Evolutionary conservation across 2,888 invertebrate species (phyloP).

Genomic region (Mycalesis mineus): DNA sequence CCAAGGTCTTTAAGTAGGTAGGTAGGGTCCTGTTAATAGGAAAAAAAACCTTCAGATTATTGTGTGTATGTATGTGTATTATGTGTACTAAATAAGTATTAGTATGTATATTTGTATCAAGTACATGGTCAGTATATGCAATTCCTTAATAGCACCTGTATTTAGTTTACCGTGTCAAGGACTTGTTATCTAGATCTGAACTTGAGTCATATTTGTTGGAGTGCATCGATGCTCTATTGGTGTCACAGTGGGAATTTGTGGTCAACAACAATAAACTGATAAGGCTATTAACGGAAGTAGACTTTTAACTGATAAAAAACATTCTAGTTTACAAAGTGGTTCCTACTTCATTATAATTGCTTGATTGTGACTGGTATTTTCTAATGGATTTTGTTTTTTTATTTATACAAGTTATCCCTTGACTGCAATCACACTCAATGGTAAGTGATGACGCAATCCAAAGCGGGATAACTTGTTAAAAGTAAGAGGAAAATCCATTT

Average conservation of each 20-base stretch:
- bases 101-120: neutral
- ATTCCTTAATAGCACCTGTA: conserved; percentile 22
- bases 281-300: conserved; percentile 6
- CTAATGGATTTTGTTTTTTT: neutral
- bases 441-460: too few relatives aligned
- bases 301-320: conserved; percentile 11
- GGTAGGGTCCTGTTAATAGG: too few relatives aligned
- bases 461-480: too few relatives aligned
- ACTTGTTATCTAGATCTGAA: conserved; percentile 23
- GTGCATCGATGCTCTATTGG: conserved; percentile 10
- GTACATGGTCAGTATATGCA: conserved; percentile 2
- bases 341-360: neutral
- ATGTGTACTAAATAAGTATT: neutral
- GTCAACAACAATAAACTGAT: conserved; percentile 22
- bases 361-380: neutral
- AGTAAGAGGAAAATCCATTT: too few relatives aligned
- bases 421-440: too few relatives aligned
- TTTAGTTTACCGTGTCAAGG: conserved; percentile 24
- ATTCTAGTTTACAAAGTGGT: neutral
- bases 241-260: conserved; percentile 20
- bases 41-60: too few relatives aligned
- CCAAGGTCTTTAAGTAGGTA: too few relatives aligned
- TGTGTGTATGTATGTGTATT: too few relatives aligned
- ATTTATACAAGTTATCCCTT: too few relatives aligned
- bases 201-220: conserved; percentile 14